A percentile compares a stretch with the other conserved stretches of the same genome.
These are phyloP conservation scores for Dryas iulia DNA, from an alignment of 1,140 invertebrate species.

Conservation along the genomic window DNA sequence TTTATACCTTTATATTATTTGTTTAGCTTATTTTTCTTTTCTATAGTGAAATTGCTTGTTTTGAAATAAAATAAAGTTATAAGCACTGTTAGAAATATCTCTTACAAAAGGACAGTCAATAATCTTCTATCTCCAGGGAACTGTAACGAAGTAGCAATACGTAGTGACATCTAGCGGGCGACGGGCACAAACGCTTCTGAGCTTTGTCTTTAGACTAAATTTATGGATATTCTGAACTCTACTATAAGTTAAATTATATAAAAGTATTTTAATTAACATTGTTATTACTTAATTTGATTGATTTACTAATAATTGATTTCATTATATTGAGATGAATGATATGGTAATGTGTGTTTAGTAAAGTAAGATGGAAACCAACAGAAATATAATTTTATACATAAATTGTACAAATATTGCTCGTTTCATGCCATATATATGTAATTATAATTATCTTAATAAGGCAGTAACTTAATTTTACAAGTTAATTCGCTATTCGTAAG, in stretches of 20 bases:
- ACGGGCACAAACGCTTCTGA: neutral
- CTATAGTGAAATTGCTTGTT: too few relatives aligned
- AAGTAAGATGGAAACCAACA: too few relatives aligned
- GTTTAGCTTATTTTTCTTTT: too few relatives aligned
- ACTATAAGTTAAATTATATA: too few relatives aligned
- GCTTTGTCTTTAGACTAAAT: neutral
- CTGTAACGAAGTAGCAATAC: neutral
- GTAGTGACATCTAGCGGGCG: constrained; percentile 24
- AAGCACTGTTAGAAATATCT: neutral
- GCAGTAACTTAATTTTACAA: neutral
- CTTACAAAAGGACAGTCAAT: neutral
- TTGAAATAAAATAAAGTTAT: neutral
- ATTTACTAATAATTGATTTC: too few relatives aligned
- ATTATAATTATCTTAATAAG: neutral
- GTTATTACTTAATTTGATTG: too few relatives aligned
- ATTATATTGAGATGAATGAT: too few relatives aligned
- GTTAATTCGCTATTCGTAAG: neutral
- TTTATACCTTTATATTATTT: too few relatives aligned
- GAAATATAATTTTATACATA: neutral
- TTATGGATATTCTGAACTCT: neutral
- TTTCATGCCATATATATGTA: neutral
- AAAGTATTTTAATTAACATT: too few relatives aligned
- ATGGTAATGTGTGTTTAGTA: too few relatives aligned
- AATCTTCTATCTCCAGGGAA: neutral
- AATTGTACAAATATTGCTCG: neutral